A percentile compares a stretch with the other conserved stretches of the same genome.
phyloP scores from a whole-genome alignment of 2,113 vertebrate genomes.

The Astur gentilis region DNA sequence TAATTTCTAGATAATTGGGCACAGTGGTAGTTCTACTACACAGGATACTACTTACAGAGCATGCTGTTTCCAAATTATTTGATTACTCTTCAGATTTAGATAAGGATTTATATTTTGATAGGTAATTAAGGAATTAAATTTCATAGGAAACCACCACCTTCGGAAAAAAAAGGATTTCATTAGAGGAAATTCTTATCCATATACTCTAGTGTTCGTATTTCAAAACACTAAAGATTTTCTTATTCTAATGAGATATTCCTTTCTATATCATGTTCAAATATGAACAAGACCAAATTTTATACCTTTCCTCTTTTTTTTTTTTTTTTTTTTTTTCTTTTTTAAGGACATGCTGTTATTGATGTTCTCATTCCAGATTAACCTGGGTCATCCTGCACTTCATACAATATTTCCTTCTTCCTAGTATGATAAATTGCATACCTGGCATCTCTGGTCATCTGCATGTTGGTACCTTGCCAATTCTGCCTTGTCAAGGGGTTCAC shows the following conservation, averaged over 20 bases:
- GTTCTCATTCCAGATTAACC: not conserved
- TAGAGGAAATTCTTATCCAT: not conserved
- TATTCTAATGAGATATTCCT: not conserved
- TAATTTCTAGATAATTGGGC: slow-evolving; percentile 22
- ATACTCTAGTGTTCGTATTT: not conserved
- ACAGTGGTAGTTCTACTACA: slow-evolving; percentile 1
- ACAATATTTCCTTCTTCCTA: not conserved
- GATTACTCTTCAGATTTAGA: slow-evolving; percentile 37
- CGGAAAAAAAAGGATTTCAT: not conserved
- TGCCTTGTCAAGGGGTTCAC: not conserved
- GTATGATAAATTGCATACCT: not conserved
- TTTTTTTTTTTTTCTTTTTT: not conserved
- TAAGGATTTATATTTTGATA: slow-evolving; percentile 25
- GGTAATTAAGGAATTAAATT: slow-evolving; percentile 43
- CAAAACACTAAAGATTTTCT: not conserved
- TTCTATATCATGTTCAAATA: not conserved
- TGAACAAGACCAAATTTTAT: not conserved
- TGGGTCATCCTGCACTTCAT: not conserved
- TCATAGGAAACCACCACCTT: not conserved
- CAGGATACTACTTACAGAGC: not conserved
- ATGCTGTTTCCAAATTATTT: not conserved
- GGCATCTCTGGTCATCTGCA: not conserved
- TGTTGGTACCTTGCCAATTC: not conserved
- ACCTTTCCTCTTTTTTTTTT: not conserved
- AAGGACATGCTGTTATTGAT: not conserved